phyloP scores from a whole-genome alignment of 1,140 invertebrate species.

The Danaus melanippus region DNA sequence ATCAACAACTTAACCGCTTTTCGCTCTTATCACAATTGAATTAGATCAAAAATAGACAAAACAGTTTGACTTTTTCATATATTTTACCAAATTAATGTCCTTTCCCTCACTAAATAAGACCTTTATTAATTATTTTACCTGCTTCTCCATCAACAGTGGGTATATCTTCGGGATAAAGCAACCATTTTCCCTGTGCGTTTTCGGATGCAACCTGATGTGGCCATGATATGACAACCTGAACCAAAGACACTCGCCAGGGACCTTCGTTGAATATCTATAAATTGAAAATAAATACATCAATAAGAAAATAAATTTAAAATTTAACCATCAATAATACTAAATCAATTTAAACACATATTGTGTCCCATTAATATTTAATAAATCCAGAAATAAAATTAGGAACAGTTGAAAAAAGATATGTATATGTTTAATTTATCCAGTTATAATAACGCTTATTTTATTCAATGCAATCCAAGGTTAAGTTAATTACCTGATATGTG shows the following conservation, averaged over 20 bases:
- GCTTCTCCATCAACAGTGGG: conserved; percentile 81
- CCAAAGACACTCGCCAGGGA: conserved; percentile 84
- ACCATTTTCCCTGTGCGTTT: conserved; percentile 86
- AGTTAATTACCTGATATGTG: conserved; percentile 80
- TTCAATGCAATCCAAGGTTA: too few species aligned
- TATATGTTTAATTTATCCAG: too few species aligned
- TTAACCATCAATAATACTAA: not conserved
- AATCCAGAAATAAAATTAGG: too few species aligned
- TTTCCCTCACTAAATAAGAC: too few species aligned
- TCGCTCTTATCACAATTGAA: too few species aligned
- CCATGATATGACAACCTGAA: conserved; percentile 90
- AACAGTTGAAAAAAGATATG: too few species aligned
- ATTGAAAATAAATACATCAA: not conserved
- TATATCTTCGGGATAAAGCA: conserved; percentile 88
- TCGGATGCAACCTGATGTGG: conserved; percentile 90
- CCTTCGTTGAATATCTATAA: conserved; percentile 84
- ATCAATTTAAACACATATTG: too few species aligned
- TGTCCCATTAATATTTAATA: too few species aligned
- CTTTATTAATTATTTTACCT: conserved; percentile 20
- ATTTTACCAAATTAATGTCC: too few species aligned
- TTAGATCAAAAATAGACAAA: too few species aligned
- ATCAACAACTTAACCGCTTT: not conserved
- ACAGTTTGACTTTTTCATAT: too few species aligned
- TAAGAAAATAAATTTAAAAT: not conserved
- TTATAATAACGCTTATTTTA: too few species aligned